Conservation (phyloP, 1,140 invertebrate species). For the Solenopsis fugax region DNA sequence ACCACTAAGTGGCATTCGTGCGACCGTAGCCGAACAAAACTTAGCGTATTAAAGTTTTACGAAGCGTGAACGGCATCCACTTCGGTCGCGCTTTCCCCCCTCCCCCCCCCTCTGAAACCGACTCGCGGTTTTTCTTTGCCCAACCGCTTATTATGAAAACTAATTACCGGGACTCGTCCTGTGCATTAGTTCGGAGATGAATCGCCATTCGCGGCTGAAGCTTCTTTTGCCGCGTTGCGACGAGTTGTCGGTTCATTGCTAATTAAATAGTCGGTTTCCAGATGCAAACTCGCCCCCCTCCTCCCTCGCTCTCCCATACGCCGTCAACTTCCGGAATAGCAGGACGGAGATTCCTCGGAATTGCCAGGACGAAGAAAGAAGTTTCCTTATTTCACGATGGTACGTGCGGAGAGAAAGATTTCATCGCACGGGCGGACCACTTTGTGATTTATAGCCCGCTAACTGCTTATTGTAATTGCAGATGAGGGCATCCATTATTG, state of each 20-base stretch:
- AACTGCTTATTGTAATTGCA: slow-evolving; percentile 75
- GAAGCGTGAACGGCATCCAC: slow-evolving; percentile 2
- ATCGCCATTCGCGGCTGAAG: neutral
- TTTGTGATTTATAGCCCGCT: slow-evolving; percentile 72
- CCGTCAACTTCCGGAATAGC: slow-evolving; percentile 65
- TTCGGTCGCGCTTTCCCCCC: neutral
- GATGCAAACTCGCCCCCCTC: neutral
- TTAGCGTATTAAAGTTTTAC: slow-evolving; percentile 30
- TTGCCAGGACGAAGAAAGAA: slow-evolving; percentile 59
- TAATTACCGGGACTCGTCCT: slow-evolving; percentile 65
- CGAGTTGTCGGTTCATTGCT: slow-evolving; percentile 40
- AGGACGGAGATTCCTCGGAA: slow-evolving; percentile 16
- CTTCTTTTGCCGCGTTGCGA: slow-evolving; percentile 33
- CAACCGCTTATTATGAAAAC: slow-evolving; percentile 53
- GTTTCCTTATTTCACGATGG: slow-evolving; percentile 64
- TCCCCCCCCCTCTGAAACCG: neutral
- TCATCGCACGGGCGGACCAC: slow-evolving; percentile 48
- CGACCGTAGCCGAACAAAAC: slow-evolving; percentile 1
- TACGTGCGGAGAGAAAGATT: slow-evolving; percentile 66
- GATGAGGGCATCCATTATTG: slow-evolving; percentile 68
- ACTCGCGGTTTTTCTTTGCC: neutral
- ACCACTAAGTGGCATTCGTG: neutral
- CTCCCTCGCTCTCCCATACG: neutral
- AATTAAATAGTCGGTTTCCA: slow-evolving; percentile 69
- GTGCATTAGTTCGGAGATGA: slow-evolving; percentile 45